phyloP scores from a whole-genome alignment of 2,888 invertebrate species.

The Leptogaster cylindrica region DNA sequence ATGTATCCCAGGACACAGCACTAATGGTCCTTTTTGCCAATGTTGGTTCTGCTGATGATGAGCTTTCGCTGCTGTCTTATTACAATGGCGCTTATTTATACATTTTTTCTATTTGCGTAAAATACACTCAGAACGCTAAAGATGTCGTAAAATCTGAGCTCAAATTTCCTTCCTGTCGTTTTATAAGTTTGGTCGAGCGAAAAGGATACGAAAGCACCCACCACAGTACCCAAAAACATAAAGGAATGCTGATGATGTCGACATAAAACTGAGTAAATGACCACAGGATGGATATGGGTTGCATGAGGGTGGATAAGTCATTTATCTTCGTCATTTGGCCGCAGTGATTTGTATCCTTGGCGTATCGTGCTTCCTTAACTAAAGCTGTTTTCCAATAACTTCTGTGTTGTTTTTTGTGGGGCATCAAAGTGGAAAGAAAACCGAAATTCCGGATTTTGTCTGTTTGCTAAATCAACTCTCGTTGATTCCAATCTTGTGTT shows the following conservation, averaged over 20 bases:
- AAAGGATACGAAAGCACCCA: not conserved
- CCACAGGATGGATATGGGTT: constrained; percentile 26
- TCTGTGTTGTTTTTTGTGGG: not conserved
- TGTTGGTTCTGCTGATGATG: constrained; percentile 17
- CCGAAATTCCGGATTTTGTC: not conserved
- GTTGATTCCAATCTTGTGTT: too few species aligned
- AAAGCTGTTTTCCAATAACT: not conserved
- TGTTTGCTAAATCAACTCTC: not conserved
- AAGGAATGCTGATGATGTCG: constrained; percentile 37
- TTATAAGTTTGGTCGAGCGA: too few species aligned
- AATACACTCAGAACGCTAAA: constrained; percentile 15
- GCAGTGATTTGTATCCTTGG: constrained; percentile 19
- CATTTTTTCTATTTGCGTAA: constrained; percentile 35
- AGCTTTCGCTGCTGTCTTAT: constrained; percentile 17
- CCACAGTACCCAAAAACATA: constrained; percentile 14
- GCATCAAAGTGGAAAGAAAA: not conserved
- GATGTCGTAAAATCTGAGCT: constrained; percentile 22
- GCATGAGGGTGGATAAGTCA: constrained; percentile 33
- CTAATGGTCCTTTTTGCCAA: constrained; percentile 3
- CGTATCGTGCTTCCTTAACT: not conserved
- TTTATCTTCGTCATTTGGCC: constrained; percentile 40
- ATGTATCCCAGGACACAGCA: not conserved
- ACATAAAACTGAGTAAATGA: constrained; percentile 39
- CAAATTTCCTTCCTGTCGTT: not conserved
- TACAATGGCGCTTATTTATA: constrained; percentile 18